These are phyloP conservation scores for Chymomyza procnemis DNA, from an alignment of 2,888 invertebrate genomes.

Conservation along the genomic window DNA sequence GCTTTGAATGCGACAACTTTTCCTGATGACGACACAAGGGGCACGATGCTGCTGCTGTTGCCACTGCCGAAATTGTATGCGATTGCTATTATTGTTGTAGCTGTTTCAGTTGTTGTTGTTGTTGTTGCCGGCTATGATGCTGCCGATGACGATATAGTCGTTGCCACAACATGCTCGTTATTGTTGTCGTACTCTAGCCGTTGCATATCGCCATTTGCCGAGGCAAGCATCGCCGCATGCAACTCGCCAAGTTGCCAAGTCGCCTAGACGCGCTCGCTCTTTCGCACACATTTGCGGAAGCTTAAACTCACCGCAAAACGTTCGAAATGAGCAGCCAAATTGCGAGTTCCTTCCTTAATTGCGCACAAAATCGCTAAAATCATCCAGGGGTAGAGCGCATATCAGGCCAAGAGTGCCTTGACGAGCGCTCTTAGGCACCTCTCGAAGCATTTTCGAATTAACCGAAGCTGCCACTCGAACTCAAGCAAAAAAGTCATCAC, in stretches of 20 bases:
- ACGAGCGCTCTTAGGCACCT: conserved; percentile 18
- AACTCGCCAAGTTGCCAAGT: conserved; percentile 3
- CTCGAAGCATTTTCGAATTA: conserved; percentile 4
- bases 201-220: background rate
- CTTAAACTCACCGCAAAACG: conserved; percentile 61
- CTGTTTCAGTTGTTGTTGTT: background rate
- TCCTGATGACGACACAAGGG: conserved; percentile 37
- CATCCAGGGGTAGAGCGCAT: background rate
- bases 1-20: conserved; percentile 53
- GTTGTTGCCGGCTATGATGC: conserved; percentile 1
- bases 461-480: conserved; percentile 8
- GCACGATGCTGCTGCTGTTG: conserved; percentile 41
- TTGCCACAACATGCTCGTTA: background rate
- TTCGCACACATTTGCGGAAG: conserved; percentile 49
- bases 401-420: background rate
- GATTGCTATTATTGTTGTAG: background rate
- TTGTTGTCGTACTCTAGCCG: conserved; percentile 10
- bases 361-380: conserved; percentile 18
- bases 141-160: conserved; percentile 9
- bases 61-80: conserved; percentile 23
- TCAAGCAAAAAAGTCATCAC: background rate
- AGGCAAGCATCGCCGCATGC: conserved; percentile 5
- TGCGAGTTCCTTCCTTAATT: conserved; percentile 68
- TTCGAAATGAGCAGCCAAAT: conserved; percentile 65
- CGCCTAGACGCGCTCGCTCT: conserved; percentile 22